Percentiles rank a stretch among this genome's conserved stretches.
phyloP scores from a whole-genome alignment of 1,140 invertebrate species.

The Drosophila lowei region DNA sequence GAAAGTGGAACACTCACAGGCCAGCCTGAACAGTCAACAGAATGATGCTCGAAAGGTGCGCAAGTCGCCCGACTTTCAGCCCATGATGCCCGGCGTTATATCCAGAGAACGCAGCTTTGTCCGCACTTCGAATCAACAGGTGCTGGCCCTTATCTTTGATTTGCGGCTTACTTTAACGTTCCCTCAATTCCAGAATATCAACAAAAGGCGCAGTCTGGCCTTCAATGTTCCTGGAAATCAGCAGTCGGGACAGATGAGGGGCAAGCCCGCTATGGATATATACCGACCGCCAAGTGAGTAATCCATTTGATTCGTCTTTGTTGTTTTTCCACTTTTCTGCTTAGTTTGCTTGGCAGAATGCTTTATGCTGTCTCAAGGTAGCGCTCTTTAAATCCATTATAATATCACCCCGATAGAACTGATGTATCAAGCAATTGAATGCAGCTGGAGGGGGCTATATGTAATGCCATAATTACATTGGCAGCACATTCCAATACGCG shows the following conservation, averaged over 20 bases:
- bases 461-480: too few relatives aligned
- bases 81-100: conserved; percentile 83
- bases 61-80: conserved; percentile 79
- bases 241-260: conserved; percentile 82
- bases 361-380: neutral
- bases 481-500: too few relatives aligned
- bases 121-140: conserved; percentile 85
- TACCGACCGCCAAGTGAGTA: conserved; percentile 92
- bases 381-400: too few relatives aligned
- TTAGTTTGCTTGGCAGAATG: conserved; percentile 30
- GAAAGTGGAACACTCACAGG: conserved; percentile 72
- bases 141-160: conserved; percentile 6
- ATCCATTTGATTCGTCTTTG: neutral
- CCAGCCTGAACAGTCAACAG: conserved; percentile 62
- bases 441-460: too few relatives aligned
- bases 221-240: conserved; percentile 79
- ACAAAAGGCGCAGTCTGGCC: conserved; percentile 81
- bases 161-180: too few relatives aligned
- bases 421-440: too few relatives aligned
- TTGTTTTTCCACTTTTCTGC: conserved; percentile 18
- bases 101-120: conserved; percentile 86
- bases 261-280: conserved; percentile 93
- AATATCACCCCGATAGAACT: too few relatives aligned
- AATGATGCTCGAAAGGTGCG: conserved; percentile 73
- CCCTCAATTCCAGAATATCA: conserved; percentile 62